These are phyloP conservation scores for Leptinotarsa juncta DNA, from an alignment of 2,888 invertebrate genomes.

Conservation along the genomic window DNA sequence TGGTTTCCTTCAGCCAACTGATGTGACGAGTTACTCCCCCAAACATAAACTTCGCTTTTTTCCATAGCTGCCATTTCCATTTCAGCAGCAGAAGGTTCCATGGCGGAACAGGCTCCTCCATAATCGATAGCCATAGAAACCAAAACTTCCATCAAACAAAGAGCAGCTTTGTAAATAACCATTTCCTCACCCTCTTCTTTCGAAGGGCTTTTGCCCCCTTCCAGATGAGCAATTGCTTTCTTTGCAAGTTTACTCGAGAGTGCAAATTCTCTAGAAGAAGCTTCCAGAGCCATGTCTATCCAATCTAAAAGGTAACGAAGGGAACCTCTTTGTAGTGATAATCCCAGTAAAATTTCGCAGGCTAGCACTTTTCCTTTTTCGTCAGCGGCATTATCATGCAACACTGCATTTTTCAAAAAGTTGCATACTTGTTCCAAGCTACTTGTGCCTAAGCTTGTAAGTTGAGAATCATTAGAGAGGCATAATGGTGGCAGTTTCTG, in stretches of 20 bases:
- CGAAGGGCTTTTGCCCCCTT: slow-evolving; percentile 47
- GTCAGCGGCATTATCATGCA: slow-evolving; percentile 68
- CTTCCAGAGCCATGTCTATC: slow-evolving; percentile 72
- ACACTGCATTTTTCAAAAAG: slow-evolving; percentile 69
- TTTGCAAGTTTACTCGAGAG: slow-evolving; percentile 59
- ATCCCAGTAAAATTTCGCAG: slow-evolving; percentile 69
- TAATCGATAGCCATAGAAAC: slow-evolving; percentile 65
- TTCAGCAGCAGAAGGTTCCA: slow-evolving; percentile 50
- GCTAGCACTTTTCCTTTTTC: slow-evolving; percentile 63
- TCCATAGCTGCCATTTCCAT: slow-evolving; percentile 56
- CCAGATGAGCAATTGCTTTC: slow-evolving; percentile 56
- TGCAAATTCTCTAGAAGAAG: slow-evolving; percentile 49
- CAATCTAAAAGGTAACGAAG: slow-evolving; percentile 72
- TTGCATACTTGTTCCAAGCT: slow-evolving; percentile 69
- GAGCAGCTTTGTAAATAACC: slow-evolving; percentile 68
- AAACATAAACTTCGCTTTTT: slow-evolving; percentile 71
- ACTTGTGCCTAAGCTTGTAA: slow-evolving; percentile 68
- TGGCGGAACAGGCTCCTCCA: slow-evolving; percentile 58
- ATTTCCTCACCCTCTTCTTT: slow-evolving; percentile 50
- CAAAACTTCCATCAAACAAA: slow-evolving; percentile 69
- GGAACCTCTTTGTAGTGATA: slow-evolving; percentile 72
- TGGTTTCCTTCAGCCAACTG: slow-evolving; percentile 72
- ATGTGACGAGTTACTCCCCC: slow-evolving; percentile 76
- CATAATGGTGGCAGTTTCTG: slow-evolving; percentile 71
- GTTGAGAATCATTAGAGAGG: slow-evolving; percentile 70